Percentiles rank a stretch among this genome's conserved stretches.
These are phyloP conservation scores for Cephalopterus ornatus DNA, from an alignment of 2,113 vertebrate species.

Conservation along the genomic window DNA sequence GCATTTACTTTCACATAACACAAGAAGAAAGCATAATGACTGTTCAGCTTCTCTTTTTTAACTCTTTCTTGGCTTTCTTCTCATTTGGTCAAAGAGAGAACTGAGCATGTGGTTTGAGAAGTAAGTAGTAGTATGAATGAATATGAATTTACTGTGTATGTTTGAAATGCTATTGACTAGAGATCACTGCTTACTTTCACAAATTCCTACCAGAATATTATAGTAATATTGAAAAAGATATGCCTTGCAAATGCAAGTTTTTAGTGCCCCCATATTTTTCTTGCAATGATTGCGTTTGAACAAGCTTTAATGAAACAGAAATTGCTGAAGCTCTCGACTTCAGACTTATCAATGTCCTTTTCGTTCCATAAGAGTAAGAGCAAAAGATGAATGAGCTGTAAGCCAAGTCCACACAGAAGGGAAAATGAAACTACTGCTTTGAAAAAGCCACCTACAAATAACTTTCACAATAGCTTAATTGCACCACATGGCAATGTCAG, in stretches of 20 bases:
- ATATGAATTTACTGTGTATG: background rate
- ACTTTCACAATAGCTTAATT: background rate
- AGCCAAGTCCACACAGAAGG: background rate
- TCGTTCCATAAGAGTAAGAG: background rate
- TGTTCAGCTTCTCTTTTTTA: background rate
- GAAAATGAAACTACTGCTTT: background rate
- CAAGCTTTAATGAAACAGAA: background rate
- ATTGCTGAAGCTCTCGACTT: background rate
- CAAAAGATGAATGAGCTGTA: background rate
- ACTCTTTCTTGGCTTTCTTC: background rate
- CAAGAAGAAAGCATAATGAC: background rate
- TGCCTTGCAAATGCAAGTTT: background rate
- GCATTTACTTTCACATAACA: background rate
- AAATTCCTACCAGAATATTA: background rate
- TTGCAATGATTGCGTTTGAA: background rate
- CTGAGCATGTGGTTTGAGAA: background rate
- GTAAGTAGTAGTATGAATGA: background rate
- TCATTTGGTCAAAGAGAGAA: background rate
- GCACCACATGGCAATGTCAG: background rate
- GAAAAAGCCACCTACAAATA: background rate
- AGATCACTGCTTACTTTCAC: background rate
- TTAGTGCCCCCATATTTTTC: background rate
- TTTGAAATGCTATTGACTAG: background rate
- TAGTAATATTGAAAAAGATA: background rate
- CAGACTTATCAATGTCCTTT: background rate